Conservation (phyloP, 2,113 vertebrate species). For the Cavia porcellus region DNA sequence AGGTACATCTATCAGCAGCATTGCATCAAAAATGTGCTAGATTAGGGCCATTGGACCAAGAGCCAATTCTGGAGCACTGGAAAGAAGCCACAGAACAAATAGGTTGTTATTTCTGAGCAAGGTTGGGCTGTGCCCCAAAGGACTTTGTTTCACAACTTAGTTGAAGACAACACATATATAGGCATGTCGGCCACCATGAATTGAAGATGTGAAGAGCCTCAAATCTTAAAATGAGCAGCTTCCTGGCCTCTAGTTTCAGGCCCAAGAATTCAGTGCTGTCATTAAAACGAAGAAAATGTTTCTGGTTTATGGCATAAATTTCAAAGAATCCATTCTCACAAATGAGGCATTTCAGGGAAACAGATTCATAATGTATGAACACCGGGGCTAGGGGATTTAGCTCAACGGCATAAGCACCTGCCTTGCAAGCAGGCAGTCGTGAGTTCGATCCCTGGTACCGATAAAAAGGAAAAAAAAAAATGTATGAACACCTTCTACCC, state of each 20-base stretch:
- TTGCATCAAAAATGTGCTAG: not conserved
- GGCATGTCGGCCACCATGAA: not conserved
- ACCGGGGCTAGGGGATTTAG: not conserved
- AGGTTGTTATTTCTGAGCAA: not conserved
- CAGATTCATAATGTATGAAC: not conserved
- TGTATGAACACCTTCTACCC: not conserved
- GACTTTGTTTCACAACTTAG: constrained; percentile 32
- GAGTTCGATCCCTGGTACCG: too few species aligned
- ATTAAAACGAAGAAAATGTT: constrained; percentile 37
- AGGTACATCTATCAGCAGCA: not conserved
- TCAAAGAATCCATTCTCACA: not conserved
- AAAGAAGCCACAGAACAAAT: not conserved
- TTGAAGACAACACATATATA: constrained; percentile 21
- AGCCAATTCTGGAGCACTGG: not conserved
- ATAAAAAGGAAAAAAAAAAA: not conserved
- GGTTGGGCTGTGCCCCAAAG: not conserved
- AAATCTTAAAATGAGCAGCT: not conserved
- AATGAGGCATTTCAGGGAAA: not conserved
- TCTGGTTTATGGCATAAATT: not conserved
- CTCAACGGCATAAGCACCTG: too few species aligned
- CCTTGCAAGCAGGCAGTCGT: too few species aligned
- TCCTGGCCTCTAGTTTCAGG: not conserved
- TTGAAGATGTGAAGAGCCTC: constrained; percentile 3
- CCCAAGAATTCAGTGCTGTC: not conserved
- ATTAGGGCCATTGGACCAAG: not conserved